phyloP scores from a whole-genome alignment of 2,113 vertebrate genomes.

The Burhinus bistriatus region DNA sequence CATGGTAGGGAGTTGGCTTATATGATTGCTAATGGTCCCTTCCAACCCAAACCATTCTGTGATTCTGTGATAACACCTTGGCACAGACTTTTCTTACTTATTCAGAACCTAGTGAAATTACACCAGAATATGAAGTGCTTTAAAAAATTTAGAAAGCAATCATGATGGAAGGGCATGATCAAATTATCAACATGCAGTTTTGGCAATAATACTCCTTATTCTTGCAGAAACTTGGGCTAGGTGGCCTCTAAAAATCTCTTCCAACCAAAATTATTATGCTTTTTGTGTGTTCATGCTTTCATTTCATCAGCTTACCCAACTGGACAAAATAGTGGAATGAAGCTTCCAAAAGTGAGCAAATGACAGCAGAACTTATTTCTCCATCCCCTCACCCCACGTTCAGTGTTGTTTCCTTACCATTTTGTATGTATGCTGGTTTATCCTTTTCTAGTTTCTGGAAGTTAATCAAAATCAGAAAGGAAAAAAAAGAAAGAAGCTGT shows the following conservation, averaged over 20 bases:
- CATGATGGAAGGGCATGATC: background rate
- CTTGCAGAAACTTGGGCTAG: background rate
- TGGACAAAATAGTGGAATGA: background rate
- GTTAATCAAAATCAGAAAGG: background rate
- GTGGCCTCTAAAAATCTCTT: background rate
- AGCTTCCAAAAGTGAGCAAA: background rate
- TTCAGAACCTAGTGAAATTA: background rate
- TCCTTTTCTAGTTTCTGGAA: background rate
- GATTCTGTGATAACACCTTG: background rate
- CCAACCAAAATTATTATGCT: background rate
- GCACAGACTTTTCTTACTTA: background rate
- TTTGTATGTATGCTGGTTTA: background rate
- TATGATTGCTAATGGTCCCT: background rate
- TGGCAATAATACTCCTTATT: background rate
- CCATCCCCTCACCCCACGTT: background rate
- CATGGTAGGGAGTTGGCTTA: background rate
- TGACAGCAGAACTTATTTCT: background rate
- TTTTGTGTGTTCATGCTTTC: background rate
- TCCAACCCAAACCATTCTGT: background rate
- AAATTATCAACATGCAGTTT: background rate
- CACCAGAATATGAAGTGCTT: background rate
- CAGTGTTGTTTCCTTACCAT: background rate
- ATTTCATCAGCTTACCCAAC: background rate
- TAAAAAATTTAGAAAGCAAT: background rate
- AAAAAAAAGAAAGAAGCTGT: background rate